Evolutionary conservation across 2,113 vertebrate genomes (phyloP).

Genomic region (Pelvicachromis taeniatus): DNA sequence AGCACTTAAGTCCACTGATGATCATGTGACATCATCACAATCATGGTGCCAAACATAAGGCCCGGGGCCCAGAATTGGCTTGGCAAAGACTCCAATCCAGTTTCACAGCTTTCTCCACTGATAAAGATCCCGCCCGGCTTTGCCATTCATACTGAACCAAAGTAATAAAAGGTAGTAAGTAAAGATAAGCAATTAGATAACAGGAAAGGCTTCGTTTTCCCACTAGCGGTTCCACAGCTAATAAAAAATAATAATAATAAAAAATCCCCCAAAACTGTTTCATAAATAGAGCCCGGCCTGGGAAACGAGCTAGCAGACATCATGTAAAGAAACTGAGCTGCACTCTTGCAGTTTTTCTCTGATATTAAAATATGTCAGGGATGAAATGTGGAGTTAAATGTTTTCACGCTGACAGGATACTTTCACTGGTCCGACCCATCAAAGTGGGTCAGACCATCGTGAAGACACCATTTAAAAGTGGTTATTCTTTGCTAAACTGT

Average conservation of each 20-base stretch:
- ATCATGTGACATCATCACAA: neutral
- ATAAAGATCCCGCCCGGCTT: neutral
- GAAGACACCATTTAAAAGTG: too few relatives aligned
- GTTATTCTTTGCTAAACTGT: neutral
- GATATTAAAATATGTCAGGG: neutral
- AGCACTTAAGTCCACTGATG: neutral
- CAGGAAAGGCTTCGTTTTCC: fast-evolving
- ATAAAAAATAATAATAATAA: too few relatives aligned
- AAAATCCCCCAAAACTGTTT: too few relatives aligned
- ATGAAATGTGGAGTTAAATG: neutral
- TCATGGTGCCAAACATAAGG: neutral
- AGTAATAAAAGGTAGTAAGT: neutral
- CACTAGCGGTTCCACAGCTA: neutral
- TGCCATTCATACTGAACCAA: neutral
- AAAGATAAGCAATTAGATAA: neutral
- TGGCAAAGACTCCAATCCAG: neutral
- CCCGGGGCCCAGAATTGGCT: neutral
- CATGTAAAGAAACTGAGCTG: neutral
- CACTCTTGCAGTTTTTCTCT: neutral
- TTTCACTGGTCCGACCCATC: too few relatives aligned
- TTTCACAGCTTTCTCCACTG: neutral
- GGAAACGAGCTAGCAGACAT: neutral
- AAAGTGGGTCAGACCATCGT: too few relatives aligned
- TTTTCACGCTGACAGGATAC: neutral
- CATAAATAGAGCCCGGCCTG: neutral